Conservation (phyloP, 1,140 invertebrate species). For the Mya arenaria region DNA sequence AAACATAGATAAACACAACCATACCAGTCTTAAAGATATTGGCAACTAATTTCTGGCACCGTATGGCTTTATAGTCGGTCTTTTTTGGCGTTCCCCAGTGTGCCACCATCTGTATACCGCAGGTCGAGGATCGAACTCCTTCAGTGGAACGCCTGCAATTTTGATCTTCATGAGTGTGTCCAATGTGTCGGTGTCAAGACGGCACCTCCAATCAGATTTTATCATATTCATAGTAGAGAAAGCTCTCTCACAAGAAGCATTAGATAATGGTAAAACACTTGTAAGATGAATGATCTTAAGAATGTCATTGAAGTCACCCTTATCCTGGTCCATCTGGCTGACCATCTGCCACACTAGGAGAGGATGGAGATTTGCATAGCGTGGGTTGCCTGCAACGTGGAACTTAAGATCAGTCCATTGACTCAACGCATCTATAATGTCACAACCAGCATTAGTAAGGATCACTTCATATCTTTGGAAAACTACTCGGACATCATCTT, state of each 20-base stretch:
- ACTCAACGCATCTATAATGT: background rate
- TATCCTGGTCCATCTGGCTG: background rate
- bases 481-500: background rate
- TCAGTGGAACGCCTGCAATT: background rate
- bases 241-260: constrained; percentile 36
- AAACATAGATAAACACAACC: too few species aligned
- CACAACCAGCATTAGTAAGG: too few species aligned
- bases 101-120: too few species aligned
- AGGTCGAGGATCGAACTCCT: constrained; percentile 16
- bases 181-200: background rate
- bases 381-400: background rate
- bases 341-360: constrained; percentile 1
- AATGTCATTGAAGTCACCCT: constrained; percentile 15
- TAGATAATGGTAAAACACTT: constrained; percentile 29
- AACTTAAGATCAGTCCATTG: constrained; percentile 13
- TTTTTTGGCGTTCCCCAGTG: too few species aligned
- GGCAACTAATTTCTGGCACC: too few species aligned
- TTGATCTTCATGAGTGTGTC: constrained; percentile 2
- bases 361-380: background rate
- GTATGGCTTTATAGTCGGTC: too few species aligned
- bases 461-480: background rate
- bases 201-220: constrained; percentile 53
- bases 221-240: constrained; percentile 48
- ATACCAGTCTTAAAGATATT: too few species aligned
- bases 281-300: constrained; percentile 45